Base-by-base conservation (phyloP, 53 echinoderm and acorn worm species). In the Henricia sp. region DNA sequence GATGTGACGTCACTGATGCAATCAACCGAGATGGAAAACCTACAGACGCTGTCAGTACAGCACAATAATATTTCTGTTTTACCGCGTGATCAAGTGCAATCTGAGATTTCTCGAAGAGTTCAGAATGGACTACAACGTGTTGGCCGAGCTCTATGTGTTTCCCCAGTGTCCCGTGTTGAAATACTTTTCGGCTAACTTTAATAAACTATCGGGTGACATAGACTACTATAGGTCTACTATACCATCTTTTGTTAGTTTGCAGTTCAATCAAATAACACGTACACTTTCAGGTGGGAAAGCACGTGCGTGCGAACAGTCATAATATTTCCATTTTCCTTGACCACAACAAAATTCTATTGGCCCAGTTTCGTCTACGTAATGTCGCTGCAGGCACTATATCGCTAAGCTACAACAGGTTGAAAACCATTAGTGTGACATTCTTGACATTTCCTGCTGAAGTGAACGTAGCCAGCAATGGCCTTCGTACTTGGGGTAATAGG, bases 21-120 rank as follows among this genome's bases (percentile, higher is more conserved):
- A 35, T 52, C 73, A 53, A 35, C 34, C n/a, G 13, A 8, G 38
- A 38, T 68, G 69, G 44, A 21, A 20, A 68, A 27, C 69, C 69
- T 68, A 42, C 38, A 25, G 25, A 8, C 1, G 24, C 52, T 72
- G 17, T 72, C 73, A 25, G 52, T 53, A 10, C 73, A 72, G 37
- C 73, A 72, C 73, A 72, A 72, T 13, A 2, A 36, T 53, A 72
- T 72, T 53, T 72, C 73, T 17, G 19, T 17, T 17, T 20, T 72
- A 4, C 3, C 0, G 1, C 16, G 6, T 34, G 2, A 21, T n/a
- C 48, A 14, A 46, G n/a, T 65, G 65, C 12, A 53, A 36, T 4
- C 53, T 51, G 20, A 27, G 19, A 3, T 52, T 35, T 24, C 53
- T 72, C 10, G 34, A 32, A 30, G 19, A 9, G 23, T 27, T 72